These are phyloP conservation scores for Brachyistius frenatus DNA, from an alignment of 2,113 vertebrate species.

Conservation along the genomic window DNA sequence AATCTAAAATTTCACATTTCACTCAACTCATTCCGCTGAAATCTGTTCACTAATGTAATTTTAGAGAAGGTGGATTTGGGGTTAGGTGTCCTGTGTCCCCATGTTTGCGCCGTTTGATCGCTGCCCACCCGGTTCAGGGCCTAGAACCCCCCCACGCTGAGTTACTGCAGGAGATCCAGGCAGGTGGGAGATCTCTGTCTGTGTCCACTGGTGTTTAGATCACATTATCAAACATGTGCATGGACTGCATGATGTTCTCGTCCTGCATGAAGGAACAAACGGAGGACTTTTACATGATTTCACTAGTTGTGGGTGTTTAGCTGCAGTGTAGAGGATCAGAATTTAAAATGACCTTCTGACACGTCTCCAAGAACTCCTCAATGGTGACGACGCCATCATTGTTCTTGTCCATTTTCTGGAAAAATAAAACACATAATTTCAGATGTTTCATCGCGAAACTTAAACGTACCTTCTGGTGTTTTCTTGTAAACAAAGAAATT, in stretches of 20 bases:
- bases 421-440: constrained; percentile 5
- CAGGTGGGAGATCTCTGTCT: background rate
- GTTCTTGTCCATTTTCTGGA: constrained; percentile 97
- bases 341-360: constrained; percentile 88
- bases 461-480: too few relatives aligned
- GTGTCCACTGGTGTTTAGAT: constrained; percentile 82
- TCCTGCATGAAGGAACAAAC: constrained; percentile 81
- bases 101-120: background rate
- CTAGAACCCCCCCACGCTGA: background rate
- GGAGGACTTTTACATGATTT: background rate
- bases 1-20: constrained; percentile 13
- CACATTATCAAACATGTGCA: constrained; percentile 94
- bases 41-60: background rate
- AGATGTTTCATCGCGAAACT: background rate
- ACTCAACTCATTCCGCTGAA: background rate
- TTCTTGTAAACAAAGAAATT: too few relatives aligned
- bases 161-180: constrained; percentile 13
- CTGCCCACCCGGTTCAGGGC: background rate
- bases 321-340: background rate
- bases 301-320: background rate
- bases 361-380: constrained; percentile 94
- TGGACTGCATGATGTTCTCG: constrained; percentile 95
- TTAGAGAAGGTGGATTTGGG: constrained; percentile 4
- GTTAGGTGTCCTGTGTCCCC: background rate
- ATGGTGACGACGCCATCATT: constrained; percentile 94